Conservation (phyloP, 2,888 invertebrate species). For the Nemapogon koenigi region DNA sequence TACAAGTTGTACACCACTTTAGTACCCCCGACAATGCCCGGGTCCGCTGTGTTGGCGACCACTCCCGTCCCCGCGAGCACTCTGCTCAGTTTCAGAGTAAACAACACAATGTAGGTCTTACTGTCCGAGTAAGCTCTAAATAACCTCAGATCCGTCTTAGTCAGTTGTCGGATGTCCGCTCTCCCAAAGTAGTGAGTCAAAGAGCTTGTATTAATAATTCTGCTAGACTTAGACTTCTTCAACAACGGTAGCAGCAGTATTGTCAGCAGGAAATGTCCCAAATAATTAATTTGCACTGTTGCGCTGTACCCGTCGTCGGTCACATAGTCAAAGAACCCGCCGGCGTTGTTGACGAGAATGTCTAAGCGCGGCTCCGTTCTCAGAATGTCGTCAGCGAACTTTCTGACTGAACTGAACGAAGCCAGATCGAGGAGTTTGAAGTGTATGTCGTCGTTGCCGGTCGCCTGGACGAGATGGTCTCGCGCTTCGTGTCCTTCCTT, state of each 20-base stretch:
- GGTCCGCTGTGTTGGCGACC: slow-evolving; percentile 82
- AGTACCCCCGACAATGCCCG: slow-evolving; percentile 81
- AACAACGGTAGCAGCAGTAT: slow-evolving; percentile 84
- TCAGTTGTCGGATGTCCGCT: slow-evolving; percentile 71
- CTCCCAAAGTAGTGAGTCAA: slow-evolving; percentile 74
- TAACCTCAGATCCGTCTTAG: slow-evolving; percentile 56
- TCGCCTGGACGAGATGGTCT: slow-evolving; percentile 70
- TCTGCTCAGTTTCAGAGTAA: slow-evolving; percentile 74
- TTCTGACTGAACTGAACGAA: slow-evolving; percentile 75
- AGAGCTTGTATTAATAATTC: slow-evolving; percentile 82
- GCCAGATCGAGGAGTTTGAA: slow-evolving; percentile 78
- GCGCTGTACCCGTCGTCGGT: slow-evolving; percentile 85
- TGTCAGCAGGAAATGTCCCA: slow-evolving; percentile 90
- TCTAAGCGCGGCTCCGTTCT: slow-evolving; percentile 75
- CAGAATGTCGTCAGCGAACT: slow-evolving; percentile 80
- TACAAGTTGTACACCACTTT: slow-evolving; percentile 62
- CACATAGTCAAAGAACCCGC: slow-evolving; percentile 53
- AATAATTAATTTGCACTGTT: slow-evolving; percentile 93
- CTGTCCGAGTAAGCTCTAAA: slow-evolving; percentile 54
- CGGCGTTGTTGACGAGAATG: slow-evolving; percentile 88
- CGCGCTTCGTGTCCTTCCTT: slow-evolving; percentile 36
- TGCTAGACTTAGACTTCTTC: slow-evolving; percentile 72
- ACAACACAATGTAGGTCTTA: slow-evolving; percentile 78
- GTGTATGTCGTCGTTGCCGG: slow-evolving; percentile 71
- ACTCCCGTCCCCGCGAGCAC: slow-evolving; percentile 69